Evolutionary conservation across 2,888 invertebrate genomes (phyloP), one percentile per base, ranked within the genome.

Genomic region (Lochmaea crataegi): DNA sequence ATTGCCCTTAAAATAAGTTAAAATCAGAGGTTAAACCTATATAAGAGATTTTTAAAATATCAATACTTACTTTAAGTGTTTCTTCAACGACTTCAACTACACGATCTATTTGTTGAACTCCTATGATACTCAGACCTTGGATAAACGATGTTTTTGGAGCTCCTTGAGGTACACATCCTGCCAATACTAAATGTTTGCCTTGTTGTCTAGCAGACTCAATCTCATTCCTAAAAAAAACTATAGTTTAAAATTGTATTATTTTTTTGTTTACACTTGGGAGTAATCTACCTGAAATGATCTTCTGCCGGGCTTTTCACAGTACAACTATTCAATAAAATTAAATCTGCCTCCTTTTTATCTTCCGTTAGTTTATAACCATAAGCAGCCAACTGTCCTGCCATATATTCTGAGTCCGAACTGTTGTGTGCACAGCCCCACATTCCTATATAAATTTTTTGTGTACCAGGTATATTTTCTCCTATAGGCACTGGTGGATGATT

Each of bases 361-460:
- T 94, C 92, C 0, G 94, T 95, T 63, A 98, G 89, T 70, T 90
- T 91, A 85, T 97, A 98, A 0, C 98, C 98, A 82, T 94, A 95
- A 0, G 94, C 91, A 0, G 95, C 93, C 72, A 99, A 88, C 80
- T 97, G 93, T 0, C 99, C 99, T 0, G 97, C 97, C 99, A 99
- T 99, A 85, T 99, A 99, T 88, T 99, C 99, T 0, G 96, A 95
- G 86, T 99, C 99, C 0, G 97, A 97, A 85, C 93, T 97, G 87
- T 99, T 99, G 88, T 99, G 99, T 0, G 98, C 94, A 86, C 98
- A 99, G 5, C 98, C 98, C 98, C 98, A 98, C 72, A 98, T 98
- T 87, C 96, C 96, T 1, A 98, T 90, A 82, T 92, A 96, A 61
- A 97, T 91, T 60, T 89, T 92, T 86, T 95, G 93, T 0, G 94